Conservation (phyloP, 2,888 invertebrate genomes). For the Apodemia zela region DNA sequence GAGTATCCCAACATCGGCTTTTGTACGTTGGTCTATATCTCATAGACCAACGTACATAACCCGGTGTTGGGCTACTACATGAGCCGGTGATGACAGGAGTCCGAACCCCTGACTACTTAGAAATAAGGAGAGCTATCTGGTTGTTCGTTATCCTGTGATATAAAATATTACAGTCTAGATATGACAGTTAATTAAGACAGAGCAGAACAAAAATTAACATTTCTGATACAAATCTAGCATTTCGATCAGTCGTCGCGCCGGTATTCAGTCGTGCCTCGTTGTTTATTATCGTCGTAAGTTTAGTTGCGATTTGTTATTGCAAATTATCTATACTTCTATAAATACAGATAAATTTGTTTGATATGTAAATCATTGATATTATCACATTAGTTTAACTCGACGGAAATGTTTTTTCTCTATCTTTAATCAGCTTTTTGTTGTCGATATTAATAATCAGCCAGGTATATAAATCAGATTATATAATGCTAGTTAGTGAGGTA, state of each 20-base stretch:
- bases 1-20: no score
- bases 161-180: conserved; percentile 29
- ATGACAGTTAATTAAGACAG: conserved; percentile 34
- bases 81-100: no score
- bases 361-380: not conserved
- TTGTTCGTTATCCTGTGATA: not conserved
- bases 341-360: conserved; percentile 10
- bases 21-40: no score
- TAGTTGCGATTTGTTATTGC: conserved; percentile 21
- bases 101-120: no score
- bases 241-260: conserved; percentile 18
- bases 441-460: no score
- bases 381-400: not conserved
- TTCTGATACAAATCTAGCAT: conserved; percentile 26
- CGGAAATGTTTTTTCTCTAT: conserved; percentile 5
- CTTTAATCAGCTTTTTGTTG: not conserved
- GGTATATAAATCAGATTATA: not conserved
- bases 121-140: no score
- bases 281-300: conserved; percentile 10
- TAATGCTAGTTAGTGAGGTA: not conserved
- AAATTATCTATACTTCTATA: conserved; percentile 14
- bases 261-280: conserved; percentile 7
- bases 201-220: conserved; percentile 25
- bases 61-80: no score
- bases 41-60: no score